Base-by-base conservation (phyloP, 1,140 invertebrate species). In the Bradysia coprophila region DNA sequence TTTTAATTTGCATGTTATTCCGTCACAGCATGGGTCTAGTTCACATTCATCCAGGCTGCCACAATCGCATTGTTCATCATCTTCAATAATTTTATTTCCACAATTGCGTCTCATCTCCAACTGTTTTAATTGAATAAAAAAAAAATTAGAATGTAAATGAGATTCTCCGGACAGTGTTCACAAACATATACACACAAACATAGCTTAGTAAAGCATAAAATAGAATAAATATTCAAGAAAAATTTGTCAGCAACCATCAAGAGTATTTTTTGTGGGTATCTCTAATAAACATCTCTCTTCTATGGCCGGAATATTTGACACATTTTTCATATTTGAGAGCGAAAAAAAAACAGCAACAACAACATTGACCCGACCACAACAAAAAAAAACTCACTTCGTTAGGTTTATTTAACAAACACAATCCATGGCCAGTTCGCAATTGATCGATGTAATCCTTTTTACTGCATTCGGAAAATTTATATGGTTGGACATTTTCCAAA, bases 51-150 rank as follows among this genome's bases (percentile, higher is more conserved):
- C 74, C 46, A 84, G 77, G 32, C 77, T 75, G 19, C 85, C 86
- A 61, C 85, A 91, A 64, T 89, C 86, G 62, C 92, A 97, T 57
- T 95, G 84, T 65, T 97, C 93, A 16, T 88, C 90, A 45, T 92
- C 81, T 54, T 97, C 91, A n/a, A 96, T 75, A 42, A 86, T 69
- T 39, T 78, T 81, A 66, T 96, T 96, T 45, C 93, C 93, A 67
- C 93, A 97, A 42, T 76, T 75, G 48, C 75, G 69, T 45, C 76
- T 77, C 41, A 76, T 65, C 53, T 78, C 71, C 55, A 79, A 54
- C 73, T 75, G 56, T 22, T 49, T 34, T 18, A 21, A 1, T 20
- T 28, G 24, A 28, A 28, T 28, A 28, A 28, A 28, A 8, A 28
- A 40, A 11, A 31, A 28, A 28, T 28, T 8, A 28, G 13, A 28